A percentile compares a stretch with the other conserved stretches of the same genome.
Conservation (phyloP, 2,888 invertebrate species). For the Cephus pygmeus region DNA sequence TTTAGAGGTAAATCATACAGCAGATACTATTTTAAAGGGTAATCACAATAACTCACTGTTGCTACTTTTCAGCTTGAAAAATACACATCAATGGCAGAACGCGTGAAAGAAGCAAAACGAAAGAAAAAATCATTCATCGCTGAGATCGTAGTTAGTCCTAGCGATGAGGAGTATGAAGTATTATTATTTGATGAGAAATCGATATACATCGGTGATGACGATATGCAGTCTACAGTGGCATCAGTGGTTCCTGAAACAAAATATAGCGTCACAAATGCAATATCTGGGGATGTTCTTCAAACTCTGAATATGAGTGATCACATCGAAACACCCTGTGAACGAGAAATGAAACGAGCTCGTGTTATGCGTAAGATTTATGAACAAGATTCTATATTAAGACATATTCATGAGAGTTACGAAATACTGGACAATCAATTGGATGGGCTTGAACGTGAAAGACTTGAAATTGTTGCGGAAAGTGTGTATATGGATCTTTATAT, state of each 20-base stretch:
- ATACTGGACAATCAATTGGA: slow-evolving; percentile 76
- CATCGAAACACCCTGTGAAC: slow-evolving; percentile 68
- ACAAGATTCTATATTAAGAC: slow-evolving; percentile 74
- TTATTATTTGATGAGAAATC: slow-evolving; percentile 45
- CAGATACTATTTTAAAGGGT: neutral
- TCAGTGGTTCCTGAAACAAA: slow-evolving; percentile 31
- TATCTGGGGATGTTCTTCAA: slow-evolving; percentile 44
- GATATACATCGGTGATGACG: slow-evolving; percentile 27
- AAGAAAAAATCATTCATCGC: slow-evolving; percentile 30
- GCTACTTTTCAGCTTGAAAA: slow-evolving; percentile 40
- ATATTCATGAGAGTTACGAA: slow-evolving; percentile 71
- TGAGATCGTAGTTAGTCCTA: slow-evolving; percentile 27
- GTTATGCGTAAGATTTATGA: slow-evolving; percentile 71
- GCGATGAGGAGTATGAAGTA: slow-evolving; percentile 54
- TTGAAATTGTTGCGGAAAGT: slow-evolving; percentile 71
- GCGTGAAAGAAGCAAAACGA: slow-evolving; percentile 41
- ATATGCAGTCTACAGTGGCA: slow-evolving; percentile 26
- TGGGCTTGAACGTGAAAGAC: slow-evolving; percentile 70
- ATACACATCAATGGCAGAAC: slow-evolving; percentile 46
- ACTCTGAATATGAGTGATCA: slow-evolving; percentile 56
- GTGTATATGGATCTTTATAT: slow-evolving; percentile 74
- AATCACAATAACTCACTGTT: neutral
- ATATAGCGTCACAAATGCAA: slow-evolving; percentile 18
- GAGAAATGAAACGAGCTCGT: slow-evolving; percentile 70
- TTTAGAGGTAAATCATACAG: slow-evolving; percentile 64